Percentiles rank a stretch among this genome's conserved stretches.
These are phyloP conservation scores for Drosophila dives DNA, from an alignment of 2,888 invertebrate species.

Conservation along the genomic window DNA sequence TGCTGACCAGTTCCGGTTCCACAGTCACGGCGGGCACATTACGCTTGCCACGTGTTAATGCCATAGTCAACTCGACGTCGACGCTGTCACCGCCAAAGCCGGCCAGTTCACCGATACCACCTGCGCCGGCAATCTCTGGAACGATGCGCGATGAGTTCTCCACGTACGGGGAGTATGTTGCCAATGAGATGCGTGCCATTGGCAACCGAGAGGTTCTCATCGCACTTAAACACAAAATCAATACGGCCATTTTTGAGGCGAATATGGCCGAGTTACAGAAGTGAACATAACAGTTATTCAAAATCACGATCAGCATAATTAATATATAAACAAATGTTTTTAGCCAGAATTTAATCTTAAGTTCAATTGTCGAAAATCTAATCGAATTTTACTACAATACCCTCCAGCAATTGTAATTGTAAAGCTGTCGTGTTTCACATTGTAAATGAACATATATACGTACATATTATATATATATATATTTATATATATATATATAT, in stretches of 20 bases:
- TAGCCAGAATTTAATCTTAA: constrained; percentile 66
- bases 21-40: constrained; percentile 48
- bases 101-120: constrained; percentile 47
- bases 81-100: constrained; percentile 48
- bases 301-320: constrained; percentile 23
- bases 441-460: constrained; percentile 56
- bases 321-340: constrained; percentile 34
- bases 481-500: constrained; percentile 19
- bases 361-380: constrained; percentile 23
- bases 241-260: constrained; percentile 87
- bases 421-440: constrained; percentile 44
- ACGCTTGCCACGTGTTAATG: constrained; percentile 64
- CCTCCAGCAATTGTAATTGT: constrained; percentile 45
- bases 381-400: constrained; percentile 8
- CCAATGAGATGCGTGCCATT: constrained; percentile 87
- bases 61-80: constrained; percentile 46
- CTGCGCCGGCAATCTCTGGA: constrained; percentile 46
- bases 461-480: constrained; percentile 30
- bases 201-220: constrained; percentile 86
- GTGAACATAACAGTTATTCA: constrained; percentile 35
- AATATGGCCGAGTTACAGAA: constrained; percentile 87
- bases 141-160: constrained; percentile 86
- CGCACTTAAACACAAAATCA: constrained; percentile 87
- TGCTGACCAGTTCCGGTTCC: constrained; percentile 44
- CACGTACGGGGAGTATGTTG: constrained; percentile 87